Conservation (phyloP, 2,113 vertebrate genomes). For the Elanus axillaris region DNA sequence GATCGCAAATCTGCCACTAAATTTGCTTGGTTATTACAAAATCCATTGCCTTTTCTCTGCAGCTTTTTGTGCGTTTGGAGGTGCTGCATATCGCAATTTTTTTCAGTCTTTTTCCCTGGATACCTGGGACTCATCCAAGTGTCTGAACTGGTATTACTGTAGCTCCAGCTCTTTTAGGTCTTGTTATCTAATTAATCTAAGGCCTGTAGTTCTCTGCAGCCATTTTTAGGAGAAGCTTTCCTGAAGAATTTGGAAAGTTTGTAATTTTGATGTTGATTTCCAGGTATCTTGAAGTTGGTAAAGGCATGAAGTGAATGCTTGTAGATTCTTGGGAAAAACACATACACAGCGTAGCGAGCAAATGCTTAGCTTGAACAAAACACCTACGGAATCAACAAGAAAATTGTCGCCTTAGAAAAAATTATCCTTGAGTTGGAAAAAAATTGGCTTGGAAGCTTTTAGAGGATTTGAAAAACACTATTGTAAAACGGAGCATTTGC, state of each 20-base stretch:
- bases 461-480: neutral
- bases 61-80: neutral
- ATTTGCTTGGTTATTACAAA: conserved; percentile 14
- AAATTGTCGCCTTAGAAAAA: neutral
- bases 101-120: neutral
- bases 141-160: neutral
- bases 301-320: neutral
- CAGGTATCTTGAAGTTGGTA: neutral
- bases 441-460: neutral
- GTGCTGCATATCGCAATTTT: neutral
- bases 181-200: neutral
- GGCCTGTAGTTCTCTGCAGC: neutral
- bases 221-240: neutral
- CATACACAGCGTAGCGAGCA: neutral
- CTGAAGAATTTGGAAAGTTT: neutral
- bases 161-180: neutral
- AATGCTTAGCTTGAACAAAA: neutral
- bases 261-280: neutral
- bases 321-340: neutral
- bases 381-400: neutral
- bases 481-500: neutral
- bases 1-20: neutral
- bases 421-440: neutral
- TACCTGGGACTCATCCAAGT: neutral
- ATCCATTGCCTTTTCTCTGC: neutral